Conservation (phyloP, 2,113 vertebrate species). For the Alexandromys fortis region DNA sequence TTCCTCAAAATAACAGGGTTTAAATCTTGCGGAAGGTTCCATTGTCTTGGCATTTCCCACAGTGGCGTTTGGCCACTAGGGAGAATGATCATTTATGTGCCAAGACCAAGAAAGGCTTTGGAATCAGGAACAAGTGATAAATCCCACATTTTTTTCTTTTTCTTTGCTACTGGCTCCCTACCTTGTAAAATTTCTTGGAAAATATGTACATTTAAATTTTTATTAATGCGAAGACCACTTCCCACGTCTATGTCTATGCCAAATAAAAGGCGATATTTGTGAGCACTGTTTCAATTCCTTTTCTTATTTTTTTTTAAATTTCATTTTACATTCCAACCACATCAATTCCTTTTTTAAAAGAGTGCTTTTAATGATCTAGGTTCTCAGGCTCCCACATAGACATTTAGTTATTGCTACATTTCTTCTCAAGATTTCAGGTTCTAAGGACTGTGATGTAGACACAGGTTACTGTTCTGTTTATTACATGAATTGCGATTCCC, state of each 20-base stretch:
- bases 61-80: not conserved
- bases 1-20: conserved; percentile 8
- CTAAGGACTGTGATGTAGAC: not conserved
- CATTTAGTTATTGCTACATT: not conserved
- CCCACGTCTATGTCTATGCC: not conserved
- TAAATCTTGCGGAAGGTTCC: not conserved
- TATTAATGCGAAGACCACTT: not conserved
- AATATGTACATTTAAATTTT: not conserved
- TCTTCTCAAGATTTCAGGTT: not conserved
- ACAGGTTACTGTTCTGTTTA: not conserved
- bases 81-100: not conserved
- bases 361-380: not conserved
- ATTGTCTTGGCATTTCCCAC: not conserved
- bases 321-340: no score
- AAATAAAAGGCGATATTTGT: not conserved
- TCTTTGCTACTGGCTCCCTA: not conserved
- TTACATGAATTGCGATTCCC: not conserved
- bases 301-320: not conserved
- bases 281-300: not conserved
- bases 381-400: not conserved
- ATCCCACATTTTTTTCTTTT: not conserved
- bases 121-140: conserved; percentile 11
- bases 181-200: not conserved
- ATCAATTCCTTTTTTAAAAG: conserved; percentile 17
- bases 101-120: not conserved